phyloP scores from a whole-genome alignment of 2,113 vertebrate species.

The Hydropotes inermis region DNA sequence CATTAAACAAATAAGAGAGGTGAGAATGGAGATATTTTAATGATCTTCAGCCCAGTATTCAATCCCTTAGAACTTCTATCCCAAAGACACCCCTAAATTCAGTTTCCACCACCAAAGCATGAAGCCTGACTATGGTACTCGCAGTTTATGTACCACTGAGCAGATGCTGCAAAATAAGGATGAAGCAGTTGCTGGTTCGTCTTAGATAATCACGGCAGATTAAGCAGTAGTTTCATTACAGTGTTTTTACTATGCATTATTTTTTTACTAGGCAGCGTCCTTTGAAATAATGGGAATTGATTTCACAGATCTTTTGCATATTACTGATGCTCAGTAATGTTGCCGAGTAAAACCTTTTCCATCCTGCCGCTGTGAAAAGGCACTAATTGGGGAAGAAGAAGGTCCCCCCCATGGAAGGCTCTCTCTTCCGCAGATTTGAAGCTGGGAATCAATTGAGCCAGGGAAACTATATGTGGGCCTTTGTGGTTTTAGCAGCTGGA shows the following conservation, averaged over 20 bases:
- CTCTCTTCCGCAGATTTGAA: conserved; percentile 79
- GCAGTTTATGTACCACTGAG: not conserved
- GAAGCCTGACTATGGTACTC: not conserved
- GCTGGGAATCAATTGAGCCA: conserved; percentile 77
- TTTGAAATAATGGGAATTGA: conserved; percentile 80
- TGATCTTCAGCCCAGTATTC: not conserved
- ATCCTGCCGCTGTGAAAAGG: conserved; percentile 64
- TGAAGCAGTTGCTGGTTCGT: conserved; percentile 49
- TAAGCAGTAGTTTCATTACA: conserved; percentile 66
- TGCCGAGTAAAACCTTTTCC: conserved; percentile 74
- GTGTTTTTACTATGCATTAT: conserved; percentile 73
- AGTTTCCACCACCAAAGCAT: not conserved
- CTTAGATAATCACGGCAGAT: conserved; percentile 64
- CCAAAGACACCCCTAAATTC: not conserved
- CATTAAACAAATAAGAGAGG: not conserved
- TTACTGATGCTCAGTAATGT: conserved; percentile 75
- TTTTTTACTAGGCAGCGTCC: conserved; percentile 76
- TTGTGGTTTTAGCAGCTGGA: conserved; percentile 80
- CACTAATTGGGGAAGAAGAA: conserved; percentile 78
- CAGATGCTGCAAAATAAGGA: conserved; percentile 57
- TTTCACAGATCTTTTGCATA: conserved; percentile 79
- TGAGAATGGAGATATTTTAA: not conserved
- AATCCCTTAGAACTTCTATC: not conserved
- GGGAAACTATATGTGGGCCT: conserved; percentile 73
- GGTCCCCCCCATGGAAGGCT: conserved; percentile 75